Base-by-base conservation (phyloP, 2,888 invertebrate species). In the Athalia cordata region DNA sequence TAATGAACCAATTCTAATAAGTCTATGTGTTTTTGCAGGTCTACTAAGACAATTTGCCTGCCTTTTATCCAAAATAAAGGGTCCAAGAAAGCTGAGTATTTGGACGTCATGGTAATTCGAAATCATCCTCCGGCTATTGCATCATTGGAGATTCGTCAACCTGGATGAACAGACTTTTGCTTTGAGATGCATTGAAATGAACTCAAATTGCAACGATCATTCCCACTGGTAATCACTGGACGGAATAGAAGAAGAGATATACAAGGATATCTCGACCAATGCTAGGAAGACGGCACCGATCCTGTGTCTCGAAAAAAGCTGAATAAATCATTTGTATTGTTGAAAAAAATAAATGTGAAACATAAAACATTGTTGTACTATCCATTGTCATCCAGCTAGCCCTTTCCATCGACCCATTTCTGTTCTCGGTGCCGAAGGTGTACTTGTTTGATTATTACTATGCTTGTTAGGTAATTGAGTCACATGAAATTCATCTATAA, bases 181-280 rank as follows among this genome's bases (percentile, higher is more conserved):
- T 59, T 59, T 29, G 29, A 29, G 29, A 43, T 55, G 13, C 47
- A 59, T 72, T 72, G 72, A 72, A 47, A 72, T 72, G 72, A 72
- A 57, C 72, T 72, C 13, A 45, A 47, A 47, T 59, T 13, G 43
- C 43, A 72, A 59, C 59, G 59, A 59, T 13, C 45, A 13, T 0
- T 13, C 4, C 45, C 57, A 7, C 8, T n/a, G 5, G n/a, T 5
- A n/a, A 29, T n/a, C 29, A 68, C 55, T 52, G 43, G 68, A 68
- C n/a, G 9, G 9, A 72, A 45, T 57, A 45, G 5, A 47, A 72
- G 11, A 11, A 72, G 13, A 9, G 57, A 45, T 45, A 29, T 29
- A 29, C 29, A 2, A 29, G 29, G 29, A 29, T 29, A 29, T 29
- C 29, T 29, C 29, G 29, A 29, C 15, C 9, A 7, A n/a, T 47